Base-by-base conservation (phyloP, 2,797 vertebrate species). In the Varecia variegata region DNA sequence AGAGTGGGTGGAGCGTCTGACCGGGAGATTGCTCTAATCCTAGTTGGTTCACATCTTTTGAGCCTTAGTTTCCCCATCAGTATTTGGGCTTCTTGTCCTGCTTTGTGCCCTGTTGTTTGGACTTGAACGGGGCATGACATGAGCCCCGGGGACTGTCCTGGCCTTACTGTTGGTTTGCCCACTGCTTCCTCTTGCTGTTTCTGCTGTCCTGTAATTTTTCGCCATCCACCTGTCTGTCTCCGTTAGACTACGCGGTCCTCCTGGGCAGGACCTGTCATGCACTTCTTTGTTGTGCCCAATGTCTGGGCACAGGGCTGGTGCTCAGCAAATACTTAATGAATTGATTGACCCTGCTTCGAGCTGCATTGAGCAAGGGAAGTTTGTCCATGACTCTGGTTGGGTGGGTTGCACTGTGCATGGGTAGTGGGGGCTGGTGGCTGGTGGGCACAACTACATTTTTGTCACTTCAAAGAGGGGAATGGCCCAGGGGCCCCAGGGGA, bases 131-230 rank as follows among this genome's bases (percentile, higher is more conserved):
- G 12, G 2, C 35, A 2, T 2, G 4, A 52, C 2, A 0, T 8
- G 77, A 45, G 73, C 52, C 93, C 54, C 1, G 1, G 50, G 71
- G 9, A 13, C 67, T 40, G 32, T 18, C 76, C 52, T 23, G 25
- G 68, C 47, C 60, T 79, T 4, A 0, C 21, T 4, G 5, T 7
- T 32, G 13, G 10, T 43, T 62, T 73, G 52, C 23, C 67, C 0
- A 2, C 81, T 74, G 43, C 67, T n/a, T 62, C 50, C 15, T 84
- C 21, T 0, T 30, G 20, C 30, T n/a, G 6, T 45, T 68, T 74
- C 38, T 1, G 2, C 45, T 30, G 32, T 43, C 10, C 0, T 1
- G 20, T 25, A 56, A 15, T 17, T 7, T 35, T 40, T 56, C 4
- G 32, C 35, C 38, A 0, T 35, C 81, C 17, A 13, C 65, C 40